Conservation (phyloP, 2,797 vertebrate species). For the Microchirus variegatus region DNA sequence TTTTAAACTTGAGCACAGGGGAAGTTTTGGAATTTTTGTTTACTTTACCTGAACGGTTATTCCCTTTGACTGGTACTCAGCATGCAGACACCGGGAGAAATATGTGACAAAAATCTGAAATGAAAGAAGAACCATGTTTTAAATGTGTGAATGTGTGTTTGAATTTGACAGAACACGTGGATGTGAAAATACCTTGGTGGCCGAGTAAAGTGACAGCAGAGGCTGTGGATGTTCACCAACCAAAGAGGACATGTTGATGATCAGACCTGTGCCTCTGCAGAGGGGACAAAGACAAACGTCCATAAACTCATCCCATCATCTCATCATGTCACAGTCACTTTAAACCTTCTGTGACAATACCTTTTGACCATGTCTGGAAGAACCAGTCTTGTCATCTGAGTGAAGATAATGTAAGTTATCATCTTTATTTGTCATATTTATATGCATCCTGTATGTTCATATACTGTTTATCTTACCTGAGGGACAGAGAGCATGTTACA, state of each 20-base stretch:
- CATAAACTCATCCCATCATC: neutral
- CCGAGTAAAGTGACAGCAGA: constrained; percentile 75
- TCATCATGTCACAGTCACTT: neutral
- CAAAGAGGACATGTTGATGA: constrained; percentile 84
- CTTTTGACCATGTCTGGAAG: constrained; percentile 84
- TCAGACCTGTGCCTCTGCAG: constrained; percentile 79
- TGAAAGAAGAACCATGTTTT: neutral
- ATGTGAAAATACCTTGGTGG: constrained; percentile 78
- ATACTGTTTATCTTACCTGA: constrained; percentile 69
- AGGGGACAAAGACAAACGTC: constrained; percentile 24
- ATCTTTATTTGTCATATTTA: neutral
- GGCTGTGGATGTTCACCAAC: constrained; percentile 70
- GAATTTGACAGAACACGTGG: too few relatives aligned
- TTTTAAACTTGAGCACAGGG: too few relatives aligned
- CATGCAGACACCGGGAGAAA: constrained; percentile 78
- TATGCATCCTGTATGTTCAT: too few relatives aligned
- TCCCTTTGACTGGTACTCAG: constrained; percentile 79
- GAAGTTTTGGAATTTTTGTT: neutral
- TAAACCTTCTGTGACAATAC: constrained; percentile 59
- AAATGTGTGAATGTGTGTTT: neutral
- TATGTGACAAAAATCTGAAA: constrained; percentile 77
- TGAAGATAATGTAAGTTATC: constrained; percentile 15
- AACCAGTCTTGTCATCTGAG: constrained; percentile 82
- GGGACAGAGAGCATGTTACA: constrained; percentile 81
- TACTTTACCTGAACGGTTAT: constrained; percentile 80